These are phyloP conservation scores for Crenuchus spilurus DNA, from an alignment of 2,797 vertebrate genomes.

Conservation along the genomic window DNA sequence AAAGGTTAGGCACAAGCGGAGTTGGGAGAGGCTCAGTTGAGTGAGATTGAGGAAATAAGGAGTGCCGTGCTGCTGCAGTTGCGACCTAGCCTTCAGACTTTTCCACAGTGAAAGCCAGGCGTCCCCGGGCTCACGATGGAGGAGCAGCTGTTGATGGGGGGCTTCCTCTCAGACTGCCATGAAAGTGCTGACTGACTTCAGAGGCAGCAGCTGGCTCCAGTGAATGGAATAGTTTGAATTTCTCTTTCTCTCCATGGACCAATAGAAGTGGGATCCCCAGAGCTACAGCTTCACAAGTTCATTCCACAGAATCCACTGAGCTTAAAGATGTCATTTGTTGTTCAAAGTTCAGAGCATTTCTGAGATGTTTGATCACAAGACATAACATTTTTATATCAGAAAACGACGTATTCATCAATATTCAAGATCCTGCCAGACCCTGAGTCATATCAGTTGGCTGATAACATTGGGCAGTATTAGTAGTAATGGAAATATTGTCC, in stretches of 20 bases:
- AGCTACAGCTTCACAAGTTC: conserved; percentile 46
- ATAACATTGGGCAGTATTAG: no score
- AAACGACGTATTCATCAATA: no score
- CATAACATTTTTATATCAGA: no score
- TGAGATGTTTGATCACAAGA: no score
- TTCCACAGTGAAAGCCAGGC: neutral
- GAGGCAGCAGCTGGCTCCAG: conserved; percentile 66
- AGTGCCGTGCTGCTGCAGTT: neutral
- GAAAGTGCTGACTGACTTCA: conserved; percentile 45
- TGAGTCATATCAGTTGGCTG: no score
- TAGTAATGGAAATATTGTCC: no score
- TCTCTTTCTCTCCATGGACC: conserved; percentile 53
- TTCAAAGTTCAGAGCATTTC: neutral
- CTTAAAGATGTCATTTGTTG: conserved; percentile 20
- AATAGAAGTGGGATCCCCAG: conserved; percentile 42
- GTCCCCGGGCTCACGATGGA: conserved; percentile 20
- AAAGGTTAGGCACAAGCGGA: neutral
- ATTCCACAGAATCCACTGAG: conserved; percentile 42
- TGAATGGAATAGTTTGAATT: conserved; percentile 71
- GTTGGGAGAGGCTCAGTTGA: neutral
- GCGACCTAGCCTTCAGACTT: neutral
- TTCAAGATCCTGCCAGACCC: no score
- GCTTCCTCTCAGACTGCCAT: conserved; percentile 37
- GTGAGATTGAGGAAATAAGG: conserved; percentile 5
- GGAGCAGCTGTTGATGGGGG: conserved; percentile 22